Evolutionary conservation across 2,888 invertebrate species (phyloP).

Genomic region (Cotesia congregata): DNA sequence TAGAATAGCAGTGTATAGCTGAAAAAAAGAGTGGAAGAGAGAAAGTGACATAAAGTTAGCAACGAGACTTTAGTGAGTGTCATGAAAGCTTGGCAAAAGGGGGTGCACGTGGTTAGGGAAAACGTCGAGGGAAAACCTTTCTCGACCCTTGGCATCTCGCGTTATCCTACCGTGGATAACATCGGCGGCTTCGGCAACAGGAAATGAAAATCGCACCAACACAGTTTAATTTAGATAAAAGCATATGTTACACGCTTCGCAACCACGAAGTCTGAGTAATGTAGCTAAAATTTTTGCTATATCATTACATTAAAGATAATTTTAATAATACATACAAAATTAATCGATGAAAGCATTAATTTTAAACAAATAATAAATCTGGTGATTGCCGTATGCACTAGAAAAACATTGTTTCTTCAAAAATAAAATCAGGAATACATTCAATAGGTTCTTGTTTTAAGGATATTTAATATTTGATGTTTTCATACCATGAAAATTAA

Average conservation of each 20-base stretch:
- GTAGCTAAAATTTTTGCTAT: conserved; percentile 4
- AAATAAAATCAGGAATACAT: background rate
- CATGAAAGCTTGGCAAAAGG: conserved; percentile 18
- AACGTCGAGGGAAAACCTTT: conserved; percentile 56
- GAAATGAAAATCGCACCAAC: conserved; percentile 73
- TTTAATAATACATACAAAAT: conserved; percentile 44
- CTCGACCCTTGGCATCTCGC: conserved; percentile 62
- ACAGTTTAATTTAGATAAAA: conserved; percentile 75
- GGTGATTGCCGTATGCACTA: background rate
- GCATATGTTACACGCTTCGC: conserved; percentile 70
- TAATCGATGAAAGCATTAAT: background rate
- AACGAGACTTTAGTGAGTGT: conserved; percentile 24
- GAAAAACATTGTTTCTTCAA: background rate
- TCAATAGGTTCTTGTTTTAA: too few species aligned
- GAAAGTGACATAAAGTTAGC: conserved; percentile 29
- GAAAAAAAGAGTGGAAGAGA: conserved; percentile 24
- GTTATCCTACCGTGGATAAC: conserved; percentile 67
- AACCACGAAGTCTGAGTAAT: conserved; percentile 43
- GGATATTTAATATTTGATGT: too few species aligned
- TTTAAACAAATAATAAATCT: background rate
- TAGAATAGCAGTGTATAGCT: conserved; percentile 32
- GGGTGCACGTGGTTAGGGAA: conserved; percentile 40
- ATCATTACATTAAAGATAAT: conserved; percentile 3
- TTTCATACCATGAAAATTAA: too few species aligned
- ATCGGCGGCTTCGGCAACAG: conserved; percentile 70